A percentile compares a stretch with the other conserved stretches of the same genome.
phyloP scores from a whole-genome alignment of 2,113 vertebrate genomes.

The Setophaga coronata region DNA sequence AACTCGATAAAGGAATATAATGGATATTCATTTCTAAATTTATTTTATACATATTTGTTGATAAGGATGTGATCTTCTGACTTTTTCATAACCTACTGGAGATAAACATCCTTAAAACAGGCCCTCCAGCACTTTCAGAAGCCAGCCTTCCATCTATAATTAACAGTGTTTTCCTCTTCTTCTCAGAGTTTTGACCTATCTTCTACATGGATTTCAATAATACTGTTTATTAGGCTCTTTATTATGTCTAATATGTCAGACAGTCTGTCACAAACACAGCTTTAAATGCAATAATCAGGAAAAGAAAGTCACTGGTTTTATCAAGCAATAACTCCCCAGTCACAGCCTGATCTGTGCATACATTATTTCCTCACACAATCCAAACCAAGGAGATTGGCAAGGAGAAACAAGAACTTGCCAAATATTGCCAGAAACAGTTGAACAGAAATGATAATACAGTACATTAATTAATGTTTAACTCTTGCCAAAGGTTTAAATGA shows the following conservation, averaged over 20 bases:
- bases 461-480: background rate
- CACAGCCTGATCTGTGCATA: background rate
- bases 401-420: background rate
- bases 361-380: background rate
- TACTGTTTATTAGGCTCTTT: background rate
- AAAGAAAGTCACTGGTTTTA: background rate
- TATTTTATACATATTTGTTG: constrained; percentile 3
- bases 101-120: constrained; percentile 43
- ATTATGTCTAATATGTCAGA: background rate
- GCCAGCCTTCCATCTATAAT: constrained; percentile 6
- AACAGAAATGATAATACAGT: background rate
- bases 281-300: background rate
- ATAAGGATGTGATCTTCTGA: background rate
- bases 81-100: constrained; percentile 23
- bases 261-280: background rate
- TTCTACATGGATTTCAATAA: background rate
- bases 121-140: background rate
- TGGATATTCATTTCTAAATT: background rate
- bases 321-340: background rate
- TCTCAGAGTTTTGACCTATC: background rate
- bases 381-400: background rate
- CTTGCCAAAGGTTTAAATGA: background rate
- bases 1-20: background rate
- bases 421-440: background rate
- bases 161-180: background rate